Percentiles rank a stretch among this genome's conserved stretches.
These are phyloP conservation scores for Adelognathus sp. DNA, from an alignment of 2,888 invertebrate species.

Conservation along the genomic window DNA sequence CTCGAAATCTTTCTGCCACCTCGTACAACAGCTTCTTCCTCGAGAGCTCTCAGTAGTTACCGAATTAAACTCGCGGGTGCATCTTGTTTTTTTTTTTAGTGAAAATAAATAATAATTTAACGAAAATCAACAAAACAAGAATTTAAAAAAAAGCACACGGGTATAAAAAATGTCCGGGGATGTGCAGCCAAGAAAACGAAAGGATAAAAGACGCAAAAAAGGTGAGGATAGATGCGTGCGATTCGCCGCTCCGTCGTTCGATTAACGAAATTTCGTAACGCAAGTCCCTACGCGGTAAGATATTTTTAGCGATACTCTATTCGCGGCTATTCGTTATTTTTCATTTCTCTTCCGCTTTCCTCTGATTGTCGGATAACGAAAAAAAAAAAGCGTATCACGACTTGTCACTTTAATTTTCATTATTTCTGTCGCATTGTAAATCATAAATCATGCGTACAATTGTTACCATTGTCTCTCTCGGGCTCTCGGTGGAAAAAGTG, in stretches of 20 bases:
- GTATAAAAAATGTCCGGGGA: slow-evolving; percentile 90
- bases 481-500: not conserved
- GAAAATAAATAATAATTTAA: not conserved
- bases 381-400: slow-evolving; percentile 43
- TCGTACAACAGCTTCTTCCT: slow-evolving; percentile 21
- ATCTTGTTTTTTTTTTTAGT: slow-evolving; percentile 24
- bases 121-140: not conserved
- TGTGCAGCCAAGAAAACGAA: slow-evolving; percentile 92
- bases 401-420: slow-evolving; percentile 43
- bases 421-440: not conserved
- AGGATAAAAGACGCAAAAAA: slow-evolving; percentile 92
- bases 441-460: not conserved
- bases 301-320: slow-evolving; percentile 72
- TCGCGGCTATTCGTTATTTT: slow-evolving; percentile 60
- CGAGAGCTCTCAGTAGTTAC: slow-evolving; percentile 34
- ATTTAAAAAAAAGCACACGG: not conserved
- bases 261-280: slow-evolving; percentile 69
- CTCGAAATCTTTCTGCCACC: slow-evolving; percentile 37
- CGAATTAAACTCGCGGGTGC: slow-evolving; percentile 50
- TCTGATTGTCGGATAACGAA: slow-evolving; percentile 11
- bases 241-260: slow-evolving; percentile 32
- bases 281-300: slow-evolving; percentile 60
- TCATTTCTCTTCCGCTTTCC: slow-evolving; percentile 49
- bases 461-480: not conserved
- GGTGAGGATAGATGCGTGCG: slow-evolving; percentile 82